A percentile compares a stretch with the other conserved stretches of the same genome.
These are phyloP conservation scores for Melanostoma scalare DNA, from an alignment of 2,888 invertebrate genomes.

Conservation along the genomic window DNA sequence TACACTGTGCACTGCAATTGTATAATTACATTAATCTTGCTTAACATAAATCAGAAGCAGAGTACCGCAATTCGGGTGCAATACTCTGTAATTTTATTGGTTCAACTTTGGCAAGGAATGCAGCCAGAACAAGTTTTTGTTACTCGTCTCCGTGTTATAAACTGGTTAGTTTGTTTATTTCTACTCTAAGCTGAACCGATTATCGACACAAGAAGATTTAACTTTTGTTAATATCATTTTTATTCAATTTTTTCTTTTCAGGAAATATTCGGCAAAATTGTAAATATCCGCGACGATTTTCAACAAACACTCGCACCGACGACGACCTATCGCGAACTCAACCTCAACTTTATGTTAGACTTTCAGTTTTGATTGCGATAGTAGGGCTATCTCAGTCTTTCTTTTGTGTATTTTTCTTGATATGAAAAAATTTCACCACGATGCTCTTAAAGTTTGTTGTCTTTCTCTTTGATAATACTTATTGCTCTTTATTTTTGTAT, in stretches of 20 bases:
- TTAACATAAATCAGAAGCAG: constrained; percentile 38
- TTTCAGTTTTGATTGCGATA: background rate
- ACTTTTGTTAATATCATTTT: too few species aligned
- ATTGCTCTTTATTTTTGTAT: too few species aligned
- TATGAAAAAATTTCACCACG: too few species aligned
- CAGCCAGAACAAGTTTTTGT: constrained; percentile 52
- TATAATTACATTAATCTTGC: constrained; percentile 11
- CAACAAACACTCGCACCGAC: constrained; percentile 34
- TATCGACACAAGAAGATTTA: too few species aligned
- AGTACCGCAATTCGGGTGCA: constrained; percentile 54
- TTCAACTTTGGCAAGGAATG: constrained; percentile 57
- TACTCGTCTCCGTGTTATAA: background rate
- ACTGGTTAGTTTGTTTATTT: too few species aligned
- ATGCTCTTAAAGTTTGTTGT: too few species aligned
- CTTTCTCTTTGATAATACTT: too few species aligned
- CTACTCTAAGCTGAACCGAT: too few species aligned
- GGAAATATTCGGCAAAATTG: background rate
- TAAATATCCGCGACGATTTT: constrained; percentile 28
- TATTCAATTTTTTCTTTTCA: too few species aligned
- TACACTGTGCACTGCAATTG: constrained; percentile 6
- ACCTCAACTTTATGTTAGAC: constrained; percentile 37
- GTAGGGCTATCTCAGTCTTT: too few species aligned
- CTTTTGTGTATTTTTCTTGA: too few species aligned
- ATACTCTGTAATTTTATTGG: too few species aligned
- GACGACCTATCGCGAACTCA: constrained; percentile 60